Conservation (phyloP, 2,113 vertebrate species). For the Hepsetus odoe region DNA sequence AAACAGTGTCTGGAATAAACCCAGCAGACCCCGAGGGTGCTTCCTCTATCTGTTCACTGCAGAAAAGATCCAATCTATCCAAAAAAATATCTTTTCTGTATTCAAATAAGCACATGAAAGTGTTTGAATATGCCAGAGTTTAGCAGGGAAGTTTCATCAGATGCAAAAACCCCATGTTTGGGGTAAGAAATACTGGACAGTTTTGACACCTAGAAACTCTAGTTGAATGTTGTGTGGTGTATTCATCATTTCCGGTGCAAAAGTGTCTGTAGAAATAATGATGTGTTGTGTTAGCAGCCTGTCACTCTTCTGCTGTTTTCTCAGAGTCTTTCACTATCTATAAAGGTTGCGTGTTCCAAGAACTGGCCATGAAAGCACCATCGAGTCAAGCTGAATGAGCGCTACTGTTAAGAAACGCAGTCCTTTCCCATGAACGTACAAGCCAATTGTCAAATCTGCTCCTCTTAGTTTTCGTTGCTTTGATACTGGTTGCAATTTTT, state of each 20-base stretch:
- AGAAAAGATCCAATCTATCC: background rate
- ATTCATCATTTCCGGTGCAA: background rate
- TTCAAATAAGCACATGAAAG: constrained; percentile 11
- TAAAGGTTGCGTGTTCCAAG: background rate
- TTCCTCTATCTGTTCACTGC: constrained; percentile 18
- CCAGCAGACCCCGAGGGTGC: constrained; percentile 2
- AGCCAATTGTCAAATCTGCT: constrained; percentile 7
- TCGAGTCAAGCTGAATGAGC: background rate
- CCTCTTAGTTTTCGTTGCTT: constrained; percentile 26
- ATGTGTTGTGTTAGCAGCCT: background rate
- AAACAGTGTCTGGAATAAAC: constrained; percentile 37
- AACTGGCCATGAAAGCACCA: background rate
- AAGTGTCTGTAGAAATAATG: background rate
- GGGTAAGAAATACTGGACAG: background rate
- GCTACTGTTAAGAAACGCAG: background rate
- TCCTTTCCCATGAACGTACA: constrained; percentile 2
- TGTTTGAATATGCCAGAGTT: background rate
- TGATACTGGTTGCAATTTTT: constrained; percentile 23
- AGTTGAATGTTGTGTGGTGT: constrained; percentile 1
- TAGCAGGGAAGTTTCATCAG: background rate
- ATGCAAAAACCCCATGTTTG: background rate
- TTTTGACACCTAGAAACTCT: background rate
- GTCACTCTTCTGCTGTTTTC: background rate
- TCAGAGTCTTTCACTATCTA: background rate
- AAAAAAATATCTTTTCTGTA: background rate